Percentiles rank a stretch among this genome's conserved stretches.
These are phyloP conservation scores for Lanistes nyassanus DNA, from an alignment of 1,140 invertebrate species.

Conservation along the genomic window DNA sequence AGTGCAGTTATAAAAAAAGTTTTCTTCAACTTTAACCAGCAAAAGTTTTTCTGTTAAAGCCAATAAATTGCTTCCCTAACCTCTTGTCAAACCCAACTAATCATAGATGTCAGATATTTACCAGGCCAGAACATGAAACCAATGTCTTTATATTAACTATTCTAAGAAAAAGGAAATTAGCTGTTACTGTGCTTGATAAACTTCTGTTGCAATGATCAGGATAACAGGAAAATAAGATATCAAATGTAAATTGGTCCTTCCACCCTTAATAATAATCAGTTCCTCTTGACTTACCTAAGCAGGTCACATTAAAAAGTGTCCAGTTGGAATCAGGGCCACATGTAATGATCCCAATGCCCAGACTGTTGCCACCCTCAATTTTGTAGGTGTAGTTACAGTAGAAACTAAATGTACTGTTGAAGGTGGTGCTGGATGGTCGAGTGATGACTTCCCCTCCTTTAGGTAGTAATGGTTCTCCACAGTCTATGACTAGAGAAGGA, in stretches of 20 bases:
- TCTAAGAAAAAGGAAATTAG: too few relatives aligned
- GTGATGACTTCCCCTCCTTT: conserved; percentile 25
- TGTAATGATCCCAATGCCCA: conserved; percentile 29
- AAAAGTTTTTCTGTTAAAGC: too few relatives aligned
- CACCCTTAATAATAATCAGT: background rate
- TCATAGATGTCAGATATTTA: too few relatives aligned
- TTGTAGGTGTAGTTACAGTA: conserved; percentile 15
- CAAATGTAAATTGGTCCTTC: background rate
- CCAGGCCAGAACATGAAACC: too few relatives aligned
- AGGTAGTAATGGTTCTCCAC: conserved; percentile 33
- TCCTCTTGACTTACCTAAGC: conserved; percentile 43
- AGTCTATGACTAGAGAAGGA: conserved; percentile 37
- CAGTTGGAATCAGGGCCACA: conserved; percentile 39
- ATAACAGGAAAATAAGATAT: background rate
- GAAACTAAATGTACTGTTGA: conserved; percentile 32
- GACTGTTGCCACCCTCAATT: conserved; percentile 15
- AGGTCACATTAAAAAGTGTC: conserved; percentile 39
- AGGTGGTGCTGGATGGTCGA: conserved; percentile 23
- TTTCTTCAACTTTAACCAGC: too few relatives aligned
- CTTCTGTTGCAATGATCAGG: too few relatives aligned
- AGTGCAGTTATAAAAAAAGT: too few relatives aligned
- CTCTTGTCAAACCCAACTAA: too few relatives aligned
- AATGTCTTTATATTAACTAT: too few relatives aligned
- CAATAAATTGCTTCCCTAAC: too few relatives aligned
- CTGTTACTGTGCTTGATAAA: too few relatives aligned